Conservation (phyloP, 2,797 vertebrate genomes). For the Amphiprion clarkii region DNA sequence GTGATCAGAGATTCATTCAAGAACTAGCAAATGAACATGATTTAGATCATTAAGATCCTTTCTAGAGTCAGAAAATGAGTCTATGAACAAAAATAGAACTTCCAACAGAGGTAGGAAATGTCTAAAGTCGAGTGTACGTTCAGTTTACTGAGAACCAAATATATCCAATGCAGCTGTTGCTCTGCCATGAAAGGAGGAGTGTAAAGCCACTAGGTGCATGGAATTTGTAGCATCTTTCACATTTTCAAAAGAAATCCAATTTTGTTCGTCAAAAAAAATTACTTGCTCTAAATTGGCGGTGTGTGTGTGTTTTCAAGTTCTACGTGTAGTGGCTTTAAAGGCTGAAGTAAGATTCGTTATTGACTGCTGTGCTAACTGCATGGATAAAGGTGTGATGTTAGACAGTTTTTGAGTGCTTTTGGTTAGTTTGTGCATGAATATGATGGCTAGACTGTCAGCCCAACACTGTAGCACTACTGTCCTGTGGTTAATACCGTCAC, state of each 20-base stretch:
- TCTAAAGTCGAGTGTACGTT: neutral
- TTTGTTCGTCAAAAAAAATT: neutral
- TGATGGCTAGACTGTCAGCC: neutral
- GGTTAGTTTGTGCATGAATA: neutral
- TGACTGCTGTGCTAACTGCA: neutral
- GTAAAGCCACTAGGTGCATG: neutral
- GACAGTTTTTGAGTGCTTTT: neutral
- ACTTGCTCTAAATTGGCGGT: neutral
- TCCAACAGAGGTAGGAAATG: neutral
- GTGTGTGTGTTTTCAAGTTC: neutral
- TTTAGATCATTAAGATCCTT: neutral
- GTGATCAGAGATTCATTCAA: neutral
- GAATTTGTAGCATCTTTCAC: neutral
- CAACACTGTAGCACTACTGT: neutral
- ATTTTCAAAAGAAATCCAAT: neutral
- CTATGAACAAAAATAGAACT: constrained; percentile 1
- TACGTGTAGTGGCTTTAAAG: constrained; percentile 21
- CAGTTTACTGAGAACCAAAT: neutral
- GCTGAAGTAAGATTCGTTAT: neutral
- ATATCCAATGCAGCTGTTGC: neutral
- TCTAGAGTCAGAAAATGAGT: neutral
- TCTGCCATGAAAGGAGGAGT: neutral
- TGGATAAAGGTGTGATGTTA: neutral
- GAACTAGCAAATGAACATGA: neutral
- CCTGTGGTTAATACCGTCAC: neutral